phyloP scores from a whole-genome alignment of 2,113 vertebrate species.

The Etia nguti region DNA sequence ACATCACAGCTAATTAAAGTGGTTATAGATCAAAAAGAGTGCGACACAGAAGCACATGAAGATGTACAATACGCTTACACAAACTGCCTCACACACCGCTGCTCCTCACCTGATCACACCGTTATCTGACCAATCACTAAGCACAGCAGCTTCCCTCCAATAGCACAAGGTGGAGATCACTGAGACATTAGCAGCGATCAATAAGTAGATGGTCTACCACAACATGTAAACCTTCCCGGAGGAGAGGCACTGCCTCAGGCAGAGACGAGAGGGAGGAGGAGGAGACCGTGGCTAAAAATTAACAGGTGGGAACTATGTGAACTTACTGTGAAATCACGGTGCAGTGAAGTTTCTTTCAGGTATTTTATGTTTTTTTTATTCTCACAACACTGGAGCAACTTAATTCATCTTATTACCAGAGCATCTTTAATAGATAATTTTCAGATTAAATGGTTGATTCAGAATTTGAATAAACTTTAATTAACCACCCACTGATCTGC shows the following conservation, averaged over 20 bases:
- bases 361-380: neutral
- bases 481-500: slow-evolving; percentile 21
- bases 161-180: slow-evolving; percentile 43
- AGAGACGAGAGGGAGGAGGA: slow-evolving; percentile 7
- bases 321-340: neutral
- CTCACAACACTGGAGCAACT: neutral
- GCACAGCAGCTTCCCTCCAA: slow-evolving; percentile 3
- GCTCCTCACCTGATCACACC: neutral
- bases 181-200: slow-evolving; percentile 67
- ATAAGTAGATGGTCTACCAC: slow-evolving; percentile 53
- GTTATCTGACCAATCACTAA: slow-evolving; percentile 2
- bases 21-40: slow-evolving; percentile 51
- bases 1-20: slow-evolving; percentile 62
- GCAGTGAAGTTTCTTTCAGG: neutral
- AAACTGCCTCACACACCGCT: neutral
- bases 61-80: neutral
- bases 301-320: neutral
- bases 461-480: slow-evolving; percentile 23
- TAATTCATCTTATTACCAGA: neutral
- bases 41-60: neutral
- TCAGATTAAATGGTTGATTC: slow-evolving; percentile 16
- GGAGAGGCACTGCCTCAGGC: slow-evolving; percentile 53
- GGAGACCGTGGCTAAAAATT: neutral
- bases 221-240: slow-evolving; percentile 56
- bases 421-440: neutral